Evolutionary conservation across 2,797 vertebrate species (phyloP), one percentile per base, ranked within the genome.

Genomic region (Acrossocheilus wenchowensis): DNA sequence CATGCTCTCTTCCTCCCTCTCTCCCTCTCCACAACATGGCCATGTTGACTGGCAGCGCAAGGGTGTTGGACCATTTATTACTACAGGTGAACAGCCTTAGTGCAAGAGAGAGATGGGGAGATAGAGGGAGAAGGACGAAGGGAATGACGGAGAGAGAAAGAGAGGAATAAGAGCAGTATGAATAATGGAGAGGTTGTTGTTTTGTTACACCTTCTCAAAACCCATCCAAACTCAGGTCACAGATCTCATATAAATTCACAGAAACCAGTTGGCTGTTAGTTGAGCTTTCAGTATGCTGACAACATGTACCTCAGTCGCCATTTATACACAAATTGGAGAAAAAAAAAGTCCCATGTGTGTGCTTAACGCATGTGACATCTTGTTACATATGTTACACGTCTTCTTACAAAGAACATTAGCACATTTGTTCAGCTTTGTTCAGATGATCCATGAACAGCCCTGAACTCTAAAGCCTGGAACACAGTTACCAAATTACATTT

Each of bases 401-500:
- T 78, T 57, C 39, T 80, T 81, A 50, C 43, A n/a, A 68, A 52
- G 64, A 60, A 60, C 77, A 69, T 36, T 23, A 52, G 50, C 30
- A 54, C 48, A 71, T 45, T 71, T 85, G 83, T 60, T 79, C 66
- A 71, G 52, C 52, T 86, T 7, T 60, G 30, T 52, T 81, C 12
- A 26, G 54, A 39, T 81, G 78, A 74, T 62, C 41, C 41, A 62
- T 48, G 68, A 73, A 73, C 78, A 81, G 14, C 68, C 30, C 84
- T 73, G 81, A 82, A 82, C 43, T 62, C 64, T 64, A 4, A 21
- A 72, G 75, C 66, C 50, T 60, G 78, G 69, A 84, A 86, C 85
- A 84, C 81, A 83, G 57, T 21, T 26, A 9, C 39, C 68, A 90
- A 87, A 90, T 90, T 90, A 83, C 82, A 85, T 90, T 90, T 84